Evolutionary conservation across 2,888 invertebrate genomes (phyloP).

Genomic region (Lissocephala sabroskyi): DNA sequence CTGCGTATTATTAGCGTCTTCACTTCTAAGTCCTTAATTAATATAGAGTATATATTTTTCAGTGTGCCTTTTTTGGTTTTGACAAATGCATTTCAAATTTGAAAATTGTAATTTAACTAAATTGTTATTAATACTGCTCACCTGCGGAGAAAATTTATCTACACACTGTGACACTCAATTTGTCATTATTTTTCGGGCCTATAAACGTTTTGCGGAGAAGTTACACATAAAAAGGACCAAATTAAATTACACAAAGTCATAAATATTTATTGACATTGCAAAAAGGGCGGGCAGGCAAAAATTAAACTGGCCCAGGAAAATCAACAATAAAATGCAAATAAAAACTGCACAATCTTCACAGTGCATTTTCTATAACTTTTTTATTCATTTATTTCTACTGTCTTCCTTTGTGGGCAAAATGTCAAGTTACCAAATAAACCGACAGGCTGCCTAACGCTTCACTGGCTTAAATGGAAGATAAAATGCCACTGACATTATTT

Average conservation of each 20-base stretch:
- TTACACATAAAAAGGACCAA: slow-evolving; percentile 23
- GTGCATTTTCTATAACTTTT: no score
- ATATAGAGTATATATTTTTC: background rate
- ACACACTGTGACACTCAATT: slow-evolving; percentile 48
- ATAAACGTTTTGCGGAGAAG: no score
- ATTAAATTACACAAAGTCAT: slow-evolving; percentile 51
- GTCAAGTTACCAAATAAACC: slow-evolving; percentile 55
- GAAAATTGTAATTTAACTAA: slow-evolving; percentile 22
- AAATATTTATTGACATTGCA: slow-evolving; percentile 59
- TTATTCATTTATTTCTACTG: no score
- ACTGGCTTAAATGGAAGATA: slow-evolving; percentile 60
- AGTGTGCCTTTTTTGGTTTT: background rate
- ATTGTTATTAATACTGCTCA: slow-evolving; percentile 1
- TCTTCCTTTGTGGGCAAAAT: slow-evolving; percentile 45
- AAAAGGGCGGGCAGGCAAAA: slow-evolving; percentile 49
- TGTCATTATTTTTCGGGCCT: slow-evolving; percentile 43
- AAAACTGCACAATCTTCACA: slow-evolving; percentile 43
- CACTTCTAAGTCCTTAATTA: no score
- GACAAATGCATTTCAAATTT: slow-evolving; percentile 11
- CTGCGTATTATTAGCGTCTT: no score
- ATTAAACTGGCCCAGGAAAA: slow-evolving; percentile 48
- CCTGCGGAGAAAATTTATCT: background rate
- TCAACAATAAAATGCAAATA: slow-evolving; percentile 51
- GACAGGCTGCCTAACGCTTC: slow-evolving; percentile 11
- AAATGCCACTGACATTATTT: slow-evolving; percentile 53